These are phyloP conservation scores for Limnephilus marmoratus DNA, from an alignment of 2,888 invertebrate species.

Conservation along the genomic window DNA sequence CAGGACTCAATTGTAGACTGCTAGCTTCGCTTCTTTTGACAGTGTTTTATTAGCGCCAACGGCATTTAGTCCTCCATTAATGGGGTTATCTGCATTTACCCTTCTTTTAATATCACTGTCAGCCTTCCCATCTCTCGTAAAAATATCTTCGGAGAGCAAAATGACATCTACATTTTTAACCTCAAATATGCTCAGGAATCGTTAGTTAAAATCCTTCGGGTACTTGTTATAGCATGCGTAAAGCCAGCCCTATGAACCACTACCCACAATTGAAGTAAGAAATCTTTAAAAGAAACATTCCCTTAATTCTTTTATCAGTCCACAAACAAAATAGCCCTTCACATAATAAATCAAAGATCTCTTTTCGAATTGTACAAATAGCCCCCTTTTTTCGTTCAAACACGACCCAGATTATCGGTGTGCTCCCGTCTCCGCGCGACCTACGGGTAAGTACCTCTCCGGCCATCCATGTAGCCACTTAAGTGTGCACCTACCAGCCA, in stretches of 20 bases:
- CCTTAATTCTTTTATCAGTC: not conserved
- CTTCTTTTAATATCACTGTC: too few relatives aligned
- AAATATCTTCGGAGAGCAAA: too few relatives aligned
- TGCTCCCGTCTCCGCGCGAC: not conserved
- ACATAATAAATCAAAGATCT: slow-evolving; percentile 20
- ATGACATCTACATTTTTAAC: too few relatives aligned
- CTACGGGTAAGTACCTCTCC: not conserved
- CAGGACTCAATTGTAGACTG: too few relatives aligned
- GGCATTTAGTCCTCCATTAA: too few relatives aligned
- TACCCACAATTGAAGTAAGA: not conserved
- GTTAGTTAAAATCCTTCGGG: too few relatives aligned
- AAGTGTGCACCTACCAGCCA: not conserved
- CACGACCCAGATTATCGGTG: not conserved
- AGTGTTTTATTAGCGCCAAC: too few relatives aligned
- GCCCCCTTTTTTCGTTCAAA: not conserved
- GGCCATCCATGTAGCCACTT: not conserved
- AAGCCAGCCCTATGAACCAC: not conserved
- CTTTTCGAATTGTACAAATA: slow-evolving; percentile 1
- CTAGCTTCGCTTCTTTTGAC: too few relatives aligned
- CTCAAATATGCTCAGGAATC: too few relatives aligned
- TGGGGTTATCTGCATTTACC: too few relatives aligned
- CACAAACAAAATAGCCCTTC: not conserved
- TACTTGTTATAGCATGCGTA: not conserved
- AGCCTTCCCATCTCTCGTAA: too few relatives aligned
- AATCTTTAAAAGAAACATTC: not conserved